Base-by-base conservation (phyloP, 2,113 vertebrate species). In the Fregetta grallaria region DNA sequence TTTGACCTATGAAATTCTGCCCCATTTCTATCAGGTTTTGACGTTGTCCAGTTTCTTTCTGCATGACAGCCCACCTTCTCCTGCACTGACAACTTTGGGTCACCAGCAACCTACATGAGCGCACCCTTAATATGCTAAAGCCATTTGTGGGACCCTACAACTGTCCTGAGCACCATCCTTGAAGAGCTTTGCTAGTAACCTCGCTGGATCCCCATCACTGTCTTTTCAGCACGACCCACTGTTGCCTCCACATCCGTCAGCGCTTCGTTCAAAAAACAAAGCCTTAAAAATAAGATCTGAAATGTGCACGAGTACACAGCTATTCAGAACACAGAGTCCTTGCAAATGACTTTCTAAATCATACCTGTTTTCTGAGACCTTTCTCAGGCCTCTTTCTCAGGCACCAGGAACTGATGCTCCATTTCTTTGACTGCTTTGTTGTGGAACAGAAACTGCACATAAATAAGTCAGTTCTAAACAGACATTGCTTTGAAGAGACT, bases 391-490 rank as follows among this genome's bases (percentile, higher is more conserved):
- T 90, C 66, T 94, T 95, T 94, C 91, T 95, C 89, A 97, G 86
- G 84, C 92, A 92, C 30, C 61, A 72, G 91, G 89, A 91, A 95
- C 86, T 68, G 86, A 91, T 72, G 86, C 58, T 94, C n/a, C n/a
- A 2, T 91, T 94, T 95, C 91, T 95, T 83, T 96, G 91, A 65
- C 92, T 61, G 52, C 56, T 93, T 92, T 97, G 86, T 82, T 62
- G 73, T 36, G 65, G 56, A 95, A 89, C 76, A 95, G 80, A 89
- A 91, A 92, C 58, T 65, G 58, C 94, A 94, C 91, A 94, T 95
- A 94, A 97, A 97, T 93, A 95, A 96, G 94, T 75, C 83, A 94
- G 59, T 78, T 82, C 92, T 94, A 94, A 97, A 95, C 94, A 97
- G 95, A 92, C 80, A 89, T n/a, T 47, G 88, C 92, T 97, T 95